Base-by-base conservation (phyloP, 53 echinoderm and acorn worm genomes). In the Pentamera pediparva region DNA sequence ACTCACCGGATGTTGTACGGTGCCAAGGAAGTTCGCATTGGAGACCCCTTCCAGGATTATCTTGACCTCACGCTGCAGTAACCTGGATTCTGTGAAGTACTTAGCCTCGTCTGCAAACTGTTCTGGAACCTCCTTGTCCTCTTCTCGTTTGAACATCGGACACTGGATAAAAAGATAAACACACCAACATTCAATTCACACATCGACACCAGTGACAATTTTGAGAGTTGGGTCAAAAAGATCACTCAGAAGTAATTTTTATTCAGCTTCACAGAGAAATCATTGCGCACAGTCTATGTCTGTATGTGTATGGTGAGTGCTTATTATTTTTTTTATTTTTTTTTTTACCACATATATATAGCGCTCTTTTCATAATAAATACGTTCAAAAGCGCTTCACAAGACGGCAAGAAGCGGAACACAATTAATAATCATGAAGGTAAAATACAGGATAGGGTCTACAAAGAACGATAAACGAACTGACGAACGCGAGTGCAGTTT, bases 111-210 rank as follows among this genome's bases (percentile, higher is more conserved):
- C 78, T 26, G 98, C 88, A 69, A 78, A 96, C 17, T 77, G 85
- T 55, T 96, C 98, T 39, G 86, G 75, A 5, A 81, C 78, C 45
- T 96, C 90, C 2, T 57, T 45, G 39, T 90, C 90, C 3, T 85
- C 95, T 25, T 85, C 86, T 30, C 88, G 74, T 45, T 85, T 91
- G 53, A 91, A 91, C 98, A 96, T 91, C n/a, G 98, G 98, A 61
- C 91, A 91, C 98, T 96, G 69, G 1, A 56, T 34, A 29, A 36
- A 76, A 57, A 11, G 29, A 45, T 40, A 13, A 81, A 55, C n/a
- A 40, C 9, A 35, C 8, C 20, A 25, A 6, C 1, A 32, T 12
- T 18, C 47, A 45, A 1, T 45, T 45, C 43, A 41, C 15, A 10
- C 9, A 9, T 10, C 43, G 43, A 41, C 15, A 15, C 47, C 12